Conservation (phyloP, 2,113 vertebrate genomes). For the Picathartes gymnocephalus region DNA sequence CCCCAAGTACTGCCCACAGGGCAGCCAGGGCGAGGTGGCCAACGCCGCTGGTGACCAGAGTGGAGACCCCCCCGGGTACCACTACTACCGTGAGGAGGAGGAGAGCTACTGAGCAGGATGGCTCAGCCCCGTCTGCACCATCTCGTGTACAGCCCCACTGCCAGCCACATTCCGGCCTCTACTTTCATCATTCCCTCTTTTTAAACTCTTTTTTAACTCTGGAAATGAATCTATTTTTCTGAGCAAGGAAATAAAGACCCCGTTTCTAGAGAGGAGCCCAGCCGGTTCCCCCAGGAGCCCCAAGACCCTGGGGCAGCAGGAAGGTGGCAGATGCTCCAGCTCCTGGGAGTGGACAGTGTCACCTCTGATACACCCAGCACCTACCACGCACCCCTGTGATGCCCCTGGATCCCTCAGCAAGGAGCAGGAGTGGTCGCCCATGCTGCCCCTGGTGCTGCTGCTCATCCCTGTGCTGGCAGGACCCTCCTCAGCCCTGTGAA, state of each 20-base stretch:
- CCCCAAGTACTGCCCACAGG: constrained; percentile 89
- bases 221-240: constrained; percentile 12
- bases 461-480: not conserved
- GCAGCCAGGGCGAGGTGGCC: constrained; percentile 33
- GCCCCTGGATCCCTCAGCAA: not conserved
- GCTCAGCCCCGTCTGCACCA: rapidly evolving
- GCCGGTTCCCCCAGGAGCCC: rapidly evolving
- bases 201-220: not conserved
- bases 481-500: not conserved
- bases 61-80: not conserved
- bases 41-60: not conserved
- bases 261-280: not conserved
- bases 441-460: not conserved
- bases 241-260: not conserved
- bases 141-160: not conserved
- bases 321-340: not conserved
- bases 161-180: not conserved
- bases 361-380: rapidly evolving
- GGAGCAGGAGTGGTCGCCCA: rapidly evolving
- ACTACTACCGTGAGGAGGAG: constrained; percentile 55
- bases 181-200: not conserved
- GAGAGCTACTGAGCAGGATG: constrained; percentile 46
- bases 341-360: not conserved
- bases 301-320: not conserved
- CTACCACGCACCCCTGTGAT: not conserved